Evolutionary conservation across 2,113 vertebrate genomes (phyloP).

Genomic region (Pseudorasbora parva): DNA sequence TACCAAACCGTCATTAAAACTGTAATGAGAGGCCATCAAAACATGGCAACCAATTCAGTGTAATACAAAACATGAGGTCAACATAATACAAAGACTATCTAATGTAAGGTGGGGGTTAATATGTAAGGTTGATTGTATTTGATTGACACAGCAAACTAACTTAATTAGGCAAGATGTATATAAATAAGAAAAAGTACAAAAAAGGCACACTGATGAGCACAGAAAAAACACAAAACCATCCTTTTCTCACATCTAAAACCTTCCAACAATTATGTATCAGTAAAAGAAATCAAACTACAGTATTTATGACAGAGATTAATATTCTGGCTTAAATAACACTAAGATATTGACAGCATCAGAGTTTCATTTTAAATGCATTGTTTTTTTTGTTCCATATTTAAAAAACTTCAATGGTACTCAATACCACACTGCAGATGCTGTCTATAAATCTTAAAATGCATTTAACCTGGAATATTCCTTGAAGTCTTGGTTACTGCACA

Average conservation of each 20-base stretch:
- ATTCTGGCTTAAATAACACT: neutral
- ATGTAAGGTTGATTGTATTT: conserved; percentile 10
- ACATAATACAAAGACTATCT: neutral
- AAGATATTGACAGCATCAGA: neutral
- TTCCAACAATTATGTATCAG: neutral
- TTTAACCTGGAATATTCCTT: neutral
- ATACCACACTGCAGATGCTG: neutral
- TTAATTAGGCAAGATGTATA: conserved; percentile 23
- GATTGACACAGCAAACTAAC: conserved; percentile 14
- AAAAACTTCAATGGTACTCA: neutral
- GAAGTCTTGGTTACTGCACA: neutral
- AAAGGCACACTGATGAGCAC: conserved; percentile 44
- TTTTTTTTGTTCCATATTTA: neutral
- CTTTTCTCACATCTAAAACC: neutral
- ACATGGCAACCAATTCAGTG: neutral
- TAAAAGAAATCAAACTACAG: neutral
- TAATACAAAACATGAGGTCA: neutral
- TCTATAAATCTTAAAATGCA: neutral
- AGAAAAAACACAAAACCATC: neutral
- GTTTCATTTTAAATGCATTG: neutral
- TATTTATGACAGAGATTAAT: neutral
- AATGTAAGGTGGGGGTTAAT: neutral
- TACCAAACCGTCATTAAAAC: neutral
- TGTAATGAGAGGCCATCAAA: neutral
- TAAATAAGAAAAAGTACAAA: conserved; percentile 40